Evolutionary conservation across 2,797 vertebrate species (phyloP).

Genomic region (Gymnodraco acuticeps): DNA sequence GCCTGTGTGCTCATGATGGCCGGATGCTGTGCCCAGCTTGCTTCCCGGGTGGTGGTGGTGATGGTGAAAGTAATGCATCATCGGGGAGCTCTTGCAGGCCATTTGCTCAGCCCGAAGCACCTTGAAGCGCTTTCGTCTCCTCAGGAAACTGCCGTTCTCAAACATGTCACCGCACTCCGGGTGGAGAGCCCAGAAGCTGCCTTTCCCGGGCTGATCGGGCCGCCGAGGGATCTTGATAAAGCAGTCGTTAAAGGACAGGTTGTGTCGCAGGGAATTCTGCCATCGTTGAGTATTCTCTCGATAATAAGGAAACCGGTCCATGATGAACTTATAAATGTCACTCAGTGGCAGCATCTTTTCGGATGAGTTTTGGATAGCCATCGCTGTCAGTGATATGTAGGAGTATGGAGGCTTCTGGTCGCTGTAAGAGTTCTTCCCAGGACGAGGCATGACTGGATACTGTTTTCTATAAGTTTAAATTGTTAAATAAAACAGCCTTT

Average conservation of each 20-base stretch:
- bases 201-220: constrained; percentile 94
- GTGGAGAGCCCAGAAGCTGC: constrained; percentile 95
- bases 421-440: constrained; percentile 97
- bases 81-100: constrained; percentile 87
- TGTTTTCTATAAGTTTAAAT: constrained; percentile 37
- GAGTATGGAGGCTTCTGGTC: constrained; percentile 96
- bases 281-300: constrained; percentile 96
- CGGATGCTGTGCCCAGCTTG: constrained; percentile 78
- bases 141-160: constrained; percentile 94
- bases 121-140: constrained; percentile 95
- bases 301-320: constrained; percentile 95
- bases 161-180: constrained; percentile 98
- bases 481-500: constrained; percentile 27
- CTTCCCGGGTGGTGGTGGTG: constrained; percentile 79
- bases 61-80: constrained; percentile 94
- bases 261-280: constrained; percentile 95
- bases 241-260: constrained; percentile 95
- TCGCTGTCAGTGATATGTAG: constrained; percentile 95
- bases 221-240: constrained; percentile 95
- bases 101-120: constrained; percentile 87
- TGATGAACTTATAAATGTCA: constrained; percentile 97
- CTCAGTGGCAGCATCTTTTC: constrained; percentile 96
- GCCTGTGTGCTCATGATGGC: constrained; percentile 85
- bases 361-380: constrained; percentile 94
- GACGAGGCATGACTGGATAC: constrained; percentile 89